Evolutionary conservation across 2,888 invertebrate genomes (phyloP).

Genomic region (Agonopterix subpropinquella): DNA sequence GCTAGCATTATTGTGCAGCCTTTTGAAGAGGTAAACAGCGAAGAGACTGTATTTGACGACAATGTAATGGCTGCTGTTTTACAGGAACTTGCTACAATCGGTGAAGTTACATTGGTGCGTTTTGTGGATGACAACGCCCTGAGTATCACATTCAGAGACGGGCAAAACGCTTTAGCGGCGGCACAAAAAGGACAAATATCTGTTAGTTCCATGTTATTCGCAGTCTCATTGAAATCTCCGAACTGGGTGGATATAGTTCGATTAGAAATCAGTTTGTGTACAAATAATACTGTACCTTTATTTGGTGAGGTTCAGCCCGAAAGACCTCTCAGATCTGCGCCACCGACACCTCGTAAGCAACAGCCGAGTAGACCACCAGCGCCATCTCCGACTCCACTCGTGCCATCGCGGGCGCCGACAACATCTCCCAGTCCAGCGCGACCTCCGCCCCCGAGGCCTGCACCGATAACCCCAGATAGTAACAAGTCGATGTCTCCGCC

Average conservation of each 20-base stretch:
- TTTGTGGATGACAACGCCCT: slow-evolving; percentile 89
- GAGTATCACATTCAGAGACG: slow-evolving; percentile 95
- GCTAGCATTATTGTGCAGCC: slow-evolving; percentile 89
- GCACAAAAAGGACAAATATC: slow-evolving; percentile 73
- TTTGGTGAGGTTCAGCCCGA: slow-evolving; percentile 64
- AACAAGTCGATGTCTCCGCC: not conserved
- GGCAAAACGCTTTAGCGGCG: slow-evolving; percentile 89
- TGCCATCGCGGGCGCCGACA: slow-evolving; percentile 59
- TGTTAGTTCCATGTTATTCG: slow-evolving; percentile 80
- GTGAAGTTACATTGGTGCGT: slow-evolving; percentile 92
- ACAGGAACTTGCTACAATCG: slow-evolving; percentile 88
- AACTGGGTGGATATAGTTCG: slow-evolving; percentile 90
- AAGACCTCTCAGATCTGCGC: slow-evolving; percentile 58
- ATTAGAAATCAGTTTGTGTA: slow-evolving; percentile 88
- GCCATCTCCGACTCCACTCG: slow-evolving; percentile 70
- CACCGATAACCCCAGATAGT: slow-evolving; percentile 19
- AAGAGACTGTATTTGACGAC: slow-evolving; percentile 84
- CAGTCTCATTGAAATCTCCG: slow-evolving; percentile 86
- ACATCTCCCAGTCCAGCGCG: slow-evolving; percentile 62
- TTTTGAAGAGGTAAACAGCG: slow-evolving; percentile 46
- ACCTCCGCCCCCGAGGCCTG: slow-evolving; percentile 47
- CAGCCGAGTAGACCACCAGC: slow-evolving; percentile 78
- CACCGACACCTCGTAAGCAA: slow-evolving; percentile 67
- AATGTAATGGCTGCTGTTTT: slow-evolving; percentile 86
- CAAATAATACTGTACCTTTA: slow-evolving; percentile 89